A percentile compares a stretch with the other conserved stretches of the same genome.
These are phyloP conservation scores for Drosophila watanabei DNA, from an alignment of 1,140 invertebrate genomes.

Conservation along the genomic window DNA sequence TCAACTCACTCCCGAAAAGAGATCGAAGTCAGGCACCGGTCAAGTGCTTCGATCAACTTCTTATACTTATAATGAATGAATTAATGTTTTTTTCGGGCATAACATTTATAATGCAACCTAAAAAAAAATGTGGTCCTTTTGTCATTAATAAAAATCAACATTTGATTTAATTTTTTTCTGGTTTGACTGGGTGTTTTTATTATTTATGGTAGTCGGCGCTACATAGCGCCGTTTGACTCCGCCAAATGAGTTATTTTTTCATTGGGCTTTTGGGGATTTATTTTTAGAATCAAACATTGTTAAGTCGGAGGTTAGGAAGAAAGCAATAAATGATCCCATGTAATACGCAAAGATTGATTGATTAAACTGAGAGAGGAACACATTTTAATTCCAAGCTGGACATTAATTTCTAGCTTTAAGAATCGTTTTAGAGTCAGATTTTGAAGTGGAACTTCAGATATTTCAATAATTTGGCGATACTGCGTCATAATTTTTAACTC, in stretches of 20 bases:
- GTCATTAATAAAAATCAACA: conserved; percentile 75
- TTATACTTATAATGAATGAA: conserved; percentile 71
- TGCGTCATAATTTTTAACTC: background rate
- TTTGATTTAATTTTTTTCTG: conserved; percentile 38
- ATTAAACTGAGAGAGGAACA: background rate
- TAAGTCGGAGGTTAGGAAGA: conserved; percentile 19
- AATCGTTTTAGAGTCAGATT: background rate
- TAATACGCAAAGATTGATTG: conserved; percentile 63
- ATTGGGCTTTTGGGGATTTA: conserved; percentile 1
- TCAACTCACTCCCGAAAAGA: conserved; percentile 37
- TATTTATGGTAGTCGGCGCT: conserved; percentile 76
- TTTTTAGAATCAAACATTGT: conserved; percentile 29
- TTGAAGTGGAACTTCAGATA: background rate
- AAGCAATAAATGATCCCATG: conserved; percentile 24
- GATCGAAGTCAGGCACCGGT: conserved; percentile 31
- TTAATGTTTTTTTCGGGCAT: conserved; percentile 66
- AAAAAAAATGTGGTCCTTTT: conserved; percentile 53
- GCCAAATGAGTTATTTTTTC: conserved; percentile 37
- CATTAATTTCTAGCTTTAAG: background rate
- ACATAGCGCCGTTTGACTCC: conserved; percentile 58
- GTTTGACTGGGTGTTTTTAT: conserved; percentile 66
- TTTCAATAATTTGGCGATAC: background rate
- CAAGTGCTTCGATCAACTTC: conserved; percentile 62
- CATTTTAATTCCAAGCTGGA: background rate
- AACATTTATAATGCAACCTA: conserved; percentile 56